These are phyloP conservation scores for Pseudotriccus pelzelni DNA, from an alignment of 2,797 vertebrate species.

Conservation along the genomic window DNA sequence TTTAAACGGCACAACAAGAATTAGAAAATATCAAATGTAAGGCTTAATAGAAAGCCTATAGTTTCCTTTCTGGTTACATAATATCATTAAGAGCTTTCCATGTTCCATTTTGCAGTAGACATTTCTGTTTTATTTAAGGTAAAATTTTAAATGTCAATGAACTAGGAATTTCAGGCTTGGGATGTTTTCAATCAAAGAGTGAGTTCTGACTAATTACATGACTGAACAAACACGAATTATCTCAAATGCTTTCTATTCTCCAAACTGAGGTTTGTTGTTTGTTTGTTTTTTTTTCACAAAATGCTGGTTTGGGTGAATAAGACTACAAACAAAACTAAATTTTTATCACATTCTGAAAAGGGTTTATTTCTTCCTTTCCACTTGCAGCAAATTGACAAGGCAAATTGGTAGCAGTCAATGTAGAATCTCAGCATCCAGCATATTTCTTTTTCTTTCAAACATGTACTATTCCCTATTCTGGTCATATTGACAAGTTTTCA, in stretches of 20 bases:
- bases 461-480: not conserved
- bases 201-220: slow-evolving; percentile 27
- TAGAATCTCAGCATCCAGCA: not conserved
- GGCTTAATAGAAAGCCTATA: not conserved
- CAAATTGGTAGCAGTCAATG: not conserved
- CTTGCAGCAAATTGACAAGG: no score
- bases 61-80: not conserved
- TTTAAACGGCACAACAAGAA: not conserved
- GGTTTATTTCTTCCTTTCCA: not conserved
- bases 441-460: not conserved
- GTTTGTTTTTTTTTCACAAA: not conserved
- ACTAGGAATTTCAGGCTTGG: slow-evolving; percentile 6
- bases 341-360: slow-evolving; percentile 1
- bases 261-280: not conserved
- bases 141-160: not conserved
- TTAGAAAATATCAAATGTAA: not conserved
- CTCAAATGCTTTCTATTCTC: slow-evolving; percentile 39
- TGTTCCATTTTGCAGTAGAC: not conserved
- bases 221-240: slow-evolving; percentile 57
- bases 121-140: slow-evolving; percentile 17
- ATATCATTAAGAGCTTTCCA: not conserved
- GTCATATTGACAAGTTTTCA: not conserved
- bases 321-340: not conserved
- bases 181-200: slow-evolving; percentile 39
- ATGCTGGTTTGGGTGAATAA: not conserved